These are phyloP conservation scores for Sceloporus undulatus DNA, from an alignment of 2,113 vertebrate species.

Conservation along the genomic window DNA sequence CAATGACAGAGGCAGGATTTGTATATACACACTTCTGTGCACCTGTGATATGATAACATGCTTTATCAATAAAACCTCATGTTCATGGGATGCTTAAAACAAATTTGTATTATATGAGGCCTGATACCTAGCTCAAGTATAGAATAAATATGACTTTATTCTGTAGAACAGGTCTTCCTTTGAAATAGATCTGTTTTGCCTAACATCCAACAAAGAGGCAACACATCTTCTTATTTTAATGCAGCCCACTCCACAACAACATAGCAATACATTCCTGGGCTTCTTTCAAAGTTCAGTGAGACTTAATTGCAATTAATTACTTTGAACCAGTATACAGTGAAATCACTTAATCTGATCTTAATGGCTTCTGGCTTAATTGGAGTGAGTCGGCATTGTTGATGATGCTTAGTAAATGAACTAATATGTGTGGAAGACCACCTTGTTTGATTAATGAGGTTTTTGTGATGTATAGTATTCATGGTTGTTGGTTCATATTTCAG, in stretches of 20 bases:
- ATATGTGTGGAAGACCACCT: neutral
- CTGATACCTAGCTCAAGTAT: neutral
- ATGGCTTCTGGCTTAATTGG: neutral
- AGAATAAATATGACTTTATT: constrained; percentile 28
- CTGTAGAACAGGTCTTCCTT: neutral
- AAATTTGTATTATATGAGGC: neutral
- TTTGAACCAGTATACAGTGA: constrained; percentile 12
- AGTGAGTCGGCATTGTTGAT: constrained; percentile 7
- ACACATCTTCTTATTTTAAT: neutral
- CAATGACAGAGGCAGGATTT: neutral
- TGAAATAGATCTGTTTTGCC: neutral
- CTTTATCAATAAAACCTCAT: neutral
- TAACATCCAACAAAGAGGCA: neutral
- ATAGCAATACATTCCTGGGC: neutral
- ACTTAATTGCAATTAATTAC: neutral
- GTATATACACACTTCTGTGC: neutral
- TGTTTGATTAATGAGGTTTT: neutral
- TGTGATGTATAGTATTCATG: constrained; percentile 27
- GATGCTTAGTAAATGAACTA: constrained; percentile 13
- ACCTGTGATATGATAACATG: neutral
- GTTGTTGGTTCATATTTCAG: constrained; percentile 71
- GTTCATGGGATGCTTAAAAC: neutral
- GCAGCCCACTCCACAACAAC: constrained; percentile 8
- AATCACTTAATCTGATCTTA: neutral
- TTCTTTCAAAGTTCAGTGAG: neutral